Base-by-base conservation (phyloP, 2,888 invertebrate species). In the Macropis europaea region DNA sequence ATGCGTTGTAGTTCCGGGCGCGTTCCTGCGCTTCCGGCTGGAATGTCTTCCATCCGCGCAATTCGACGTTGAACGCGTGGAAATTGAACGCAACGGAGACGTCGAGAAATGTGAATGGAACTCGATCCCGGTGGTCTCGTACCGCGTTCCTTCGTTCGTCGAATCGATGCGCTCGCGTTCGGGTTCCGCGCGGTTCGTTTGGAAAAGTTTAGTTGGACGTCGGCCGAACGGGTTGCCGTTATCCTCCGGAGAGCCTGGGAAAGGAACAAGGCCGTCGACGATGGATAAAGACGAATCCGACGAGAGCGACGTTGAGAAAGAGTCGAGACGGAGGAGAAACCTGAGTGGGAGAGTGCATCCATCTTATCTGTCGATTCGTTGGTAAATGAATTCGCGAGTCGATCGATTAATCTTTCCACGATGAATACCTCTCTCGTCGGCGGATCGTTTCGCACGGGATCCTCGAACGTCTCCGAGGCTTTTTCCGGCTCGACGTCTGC, bases 321-420 rank as follows among this genome's bases (percentile, higher is more conserved):
- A 13, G n/a, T 34, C 26, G 40, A 42, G 32, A 24, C 7, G 11
- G 5, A 26, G 11, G 11, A 1, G 1, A 34, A 17, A n/a, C n/a
- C n/a, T n/a, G 26, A 17, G 28, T 7, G 15, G 19, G 42, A 38
- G 26, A 38, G 59, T 56, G 32, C 68, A 67, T 72, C 54, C 54
- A 66, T 81, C 81, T 76, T 81, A 43, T 59, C 74, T 56, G 76
- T 78, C 81, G 79, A 76, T 73, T 63, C 53, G 36, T 24, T 28
- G 62, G 68, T 67, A 70, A 81, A 81, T 73, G 81, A 81, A 81
- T 79, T 76, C 74, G 26, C 59, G 38, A 28, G 60, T 54, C 56
- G 57, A 75, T 68, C 80, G 76, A 79, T 79, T 70, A 75, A 75
- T 76, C 75, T 75, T 54, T 26, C 42, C 40, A 24, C 62, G 22